Evolutionary conservation across 2,797 vertebrate genomes (phyloP).

Genomic region (Paguma larvata): DNA sequence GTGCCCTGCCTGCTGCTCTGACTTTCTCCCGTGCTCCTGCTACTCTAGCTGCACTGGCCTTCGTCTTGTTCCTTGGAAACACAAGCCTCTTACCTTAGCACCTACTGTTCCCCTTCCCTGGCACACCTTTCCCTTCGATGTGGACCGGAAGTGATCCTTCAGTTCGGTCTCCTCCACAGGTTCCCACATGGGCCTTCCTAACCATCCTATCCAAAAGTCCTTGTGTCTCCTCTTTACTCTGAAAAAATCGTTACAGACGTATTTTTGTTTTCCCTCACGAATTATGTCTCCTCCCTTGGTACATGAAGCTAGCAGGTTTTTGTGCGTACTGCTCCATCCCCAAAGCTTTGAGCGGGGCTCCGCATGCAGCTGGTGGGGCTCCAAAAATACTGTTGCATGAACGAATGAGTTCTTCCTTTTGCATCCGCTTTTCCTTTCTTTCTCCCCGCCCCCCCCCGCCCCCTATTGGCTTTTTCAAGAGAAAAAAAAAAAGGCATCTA

Average conservation of each 20-base stretch:
- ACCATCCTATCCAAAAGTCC: background rate
- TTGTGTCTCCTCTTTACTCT: background rate
- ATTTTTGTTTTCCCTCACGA: background rate
- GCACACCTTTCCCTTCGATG: background rate
- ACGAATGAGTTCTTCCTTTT: background rate
- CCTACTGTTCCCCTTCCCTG: background rate
- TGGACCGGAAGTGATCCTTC: background rate
- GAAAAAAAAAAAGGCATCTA: too few relatives aligned
- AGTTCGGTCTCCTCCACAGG: background rate
- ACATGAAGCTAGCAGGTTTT: background rate
- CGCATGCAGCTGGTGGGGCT: background rate
- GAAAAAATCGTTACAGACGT: background rate
- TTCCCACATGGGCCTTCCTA: background rate
- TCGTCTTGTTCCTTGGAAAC: background rate
- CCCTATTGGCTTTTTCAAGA: background rate
- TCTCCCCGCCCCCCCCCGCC: too few relatives aligned
- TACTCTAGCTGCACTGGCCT: background rate
- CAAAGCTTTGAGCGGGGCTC: background rate
- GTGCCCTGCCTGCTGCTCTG: accelerated
- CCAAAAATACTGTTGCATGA: background rate
- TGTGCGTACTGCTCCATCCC: background rate
- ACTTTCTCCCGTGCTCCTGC: too few relatives aligned
- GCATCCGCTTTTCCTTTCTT: background rate
- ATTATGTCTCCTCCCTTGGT: background rate
- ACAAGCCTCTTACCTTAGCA: background rate